Percentiles rank a stretch among this genome's conserved stretches.
Evolutionary conservation across 2,797 vertebrate genomes (phyloP).

Genomic region (Decapterus maruadsi): DNA sequence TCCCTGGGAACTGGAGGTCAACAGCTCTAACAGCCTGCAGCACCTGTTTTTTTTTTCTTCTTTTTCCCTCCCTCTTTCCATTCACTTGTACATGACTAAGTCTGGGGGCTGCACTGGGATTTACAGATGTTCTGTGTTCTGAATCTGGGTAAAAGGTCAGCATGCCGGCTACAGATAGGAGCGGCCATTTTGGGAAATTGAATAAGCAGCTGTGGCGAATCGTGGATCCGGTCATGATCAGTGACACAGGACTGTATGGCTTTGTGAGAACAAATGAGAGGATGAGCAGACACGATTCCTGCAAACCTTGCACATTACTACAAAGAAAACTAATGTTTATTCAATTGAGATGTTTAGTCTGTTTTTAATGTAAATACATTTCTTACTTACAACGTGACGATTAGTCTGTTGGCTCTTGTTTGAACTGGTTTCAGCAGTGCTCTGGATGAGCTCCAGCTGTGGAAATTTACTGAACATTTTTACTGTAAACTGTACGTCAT

Average conservation of each 20-base stretch:
- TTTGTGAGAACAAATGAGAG: not conserved
- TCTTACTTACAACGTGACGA: slow-evolving; percentile 3
- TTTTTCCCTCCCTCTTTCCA: slow-evolving; percentile 11
- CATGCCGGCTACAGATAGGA: slow-evolving; percentile 56
- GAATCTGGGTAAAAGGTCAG: slow-evolving; percentile 86
- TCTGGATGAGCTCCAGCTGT: not conserved
- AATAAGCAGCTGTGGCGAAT: slow-evolving; percentile 73
- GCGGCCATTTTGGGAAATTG: slow-evolving; percentile 72
- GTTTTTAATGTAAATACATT: slow-evolving; percentile 7
- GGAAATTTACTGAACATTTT: not conserved
- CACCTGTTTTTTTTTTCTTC: slow-evolving; percentile 47
- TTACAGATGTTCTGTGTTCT: slow-evolving; percentile 83
- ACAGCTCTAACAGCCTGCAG: slow-evolving; percentile 13
- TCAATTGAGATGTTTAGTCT: slow-evolving; percentile 28
- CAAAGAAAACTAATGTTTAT: slow-evolving; percentile 12
- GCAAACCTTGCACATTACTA: not conserved
- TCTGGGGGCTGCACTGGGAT: slow-evolving; percentile 52
- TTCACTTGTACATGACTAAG: slow-evolving; percentile 42
- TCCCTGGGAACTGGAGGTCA: slow-evolving; percentile 58
- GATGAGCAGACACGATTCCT: slow-evolving; percentile 11
- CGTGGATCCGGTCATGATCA: slow-evolving; percentile 45
- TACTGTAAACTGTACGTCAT: not conserved
- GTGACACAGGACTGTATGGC: not conserved
- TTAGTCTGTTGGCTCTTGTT: not conserved
- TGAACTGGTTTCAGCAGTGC: not conserved